These are phyloP conservation scores for Bombus confusus DNA, from an alignment of 1,140 invertebrate species.

Conservation along the genomic window DNA sequence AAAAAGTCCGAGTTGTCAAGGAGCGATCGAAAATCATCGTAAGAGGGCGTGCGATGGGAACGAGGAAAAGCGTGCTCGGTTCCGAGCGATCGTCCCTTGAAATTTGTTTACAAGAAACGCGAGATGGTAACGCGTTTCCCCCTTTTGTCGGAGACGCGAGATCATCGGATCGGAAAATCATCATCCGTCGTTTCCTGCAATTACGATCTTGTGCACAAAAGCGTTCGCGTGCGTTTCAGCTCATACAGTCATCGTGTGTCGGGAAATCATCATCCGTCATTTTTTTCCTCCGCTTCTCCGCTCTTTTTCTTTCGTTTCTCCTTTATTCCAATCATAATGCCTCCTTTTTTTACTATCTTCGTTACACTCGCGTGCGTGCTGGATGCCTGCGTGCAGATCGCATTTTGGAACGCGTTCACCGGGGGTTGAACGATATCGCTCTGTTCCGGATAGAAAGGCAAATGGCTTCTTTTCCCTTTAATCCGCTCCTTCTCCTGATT, in stretches of 20 bases:
- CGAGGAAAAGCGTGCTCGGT: conserved; percentile 16
- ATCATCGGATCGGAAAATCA: conserved; percentile 70
- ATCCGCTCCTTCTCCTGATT: conserved; percentile 31
- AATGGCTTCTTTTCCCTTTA: conserved; percentile 53
- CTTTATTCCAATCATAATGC: no score
- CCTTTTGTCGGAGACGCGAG: conserved; percentile 49
- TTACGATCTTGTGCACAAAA: conserved; percentile 47
- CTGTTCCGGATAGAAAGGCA: conserved; percentile 57
- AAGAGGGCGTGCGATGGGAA: background rate
- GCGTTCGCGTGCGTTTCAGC: conserved; percentile 60
- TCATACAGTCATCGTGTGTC: conserved; percentile 59
- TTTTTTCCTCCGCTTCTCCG: conserved; percentile 12
- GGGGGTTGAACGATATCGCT: conserved; percentile 63
- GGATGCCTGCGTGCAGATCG: conserved; percentile 33
- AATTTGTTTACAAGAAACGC: conserved; percentile 50
- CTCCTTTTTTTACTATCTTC: conserved; percentile 6
- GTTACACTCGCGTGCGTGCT: conserved; percentile 59
- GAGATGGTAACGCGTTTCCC: conserved; percentile 41
- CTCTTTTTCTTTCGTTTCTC: background rate
- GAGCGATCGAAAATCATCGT: background rate
- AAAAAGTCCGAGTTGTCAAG: background rate
- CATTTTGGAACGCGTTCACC: conserved; percentile 48
- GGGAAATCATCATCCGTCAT: conserved; percentile 69
- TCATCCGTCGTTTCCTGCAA: conserved; percentile 68
- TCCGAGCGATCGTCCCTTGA: conserved; percentile 33